phyloP scores from a whole-genome alignment of 2,888 invertebrate genomes.

The Drosophila hamatofila region DNA sequence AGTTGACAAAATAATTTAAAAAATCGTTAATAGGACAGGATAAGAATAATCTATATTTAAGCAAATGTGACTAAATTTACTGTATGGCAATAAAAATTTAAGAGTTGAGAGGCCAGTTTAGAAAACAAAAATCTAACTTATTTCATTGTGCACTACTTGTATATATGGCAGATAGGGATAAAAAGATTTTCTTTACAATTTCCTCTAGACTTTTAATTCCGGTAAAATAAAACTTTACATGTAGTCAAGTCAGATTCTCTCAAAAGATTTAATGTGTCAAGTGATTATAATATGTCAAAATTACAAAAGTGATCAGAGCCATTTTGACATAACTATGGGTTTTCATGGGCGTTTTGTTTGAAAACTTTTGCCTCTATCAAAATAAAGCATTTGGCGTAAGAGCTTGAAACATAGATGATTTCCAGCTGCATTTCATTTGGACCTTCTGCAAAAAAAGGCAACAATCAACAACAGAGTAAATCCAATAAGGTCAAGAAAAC shows the following conservation, averaged over 20 bases:
- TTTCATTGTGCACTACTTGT: too few species aligned
- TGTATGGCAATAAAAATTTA: not conserved
- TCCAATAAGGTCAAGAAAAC: too few species aligned
- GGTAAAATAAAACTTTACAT: not conserved
- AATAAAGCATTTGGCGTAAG: conserved; percentile 44
- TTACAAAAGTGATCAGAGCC: conserved; percentile 25
- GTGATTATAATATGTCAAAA: too few species aligned
- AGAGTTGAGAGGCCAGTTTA: not conserved
- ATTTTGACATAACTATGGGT: conserved; percentile 43
- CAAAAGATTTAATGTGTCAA: not conserved
- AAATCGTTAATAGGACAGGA: not conserved
- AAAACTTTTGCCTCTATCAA: conserved; percentile 47
- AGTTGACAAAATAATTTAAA: not conserved
- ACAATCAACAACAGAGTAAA: conserved; percentile 5
- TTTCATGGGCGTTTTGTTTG: conserved; percentile 41
- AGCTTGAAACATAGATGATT: conserved; percentile 1
- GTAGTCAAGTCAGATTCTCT: not conserved
- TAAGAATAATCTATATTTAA: not conserved
- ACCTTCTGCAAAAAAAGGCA: conserved; percentile 11
- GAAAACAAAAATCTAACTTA: not conserved
- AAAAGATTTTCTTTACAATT: too few species aligned
- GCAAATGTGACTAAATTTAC: conserved; percentile 10
- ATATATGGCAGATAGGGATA: too few species aligned
- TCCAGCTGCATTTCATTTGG: too few species aligned
- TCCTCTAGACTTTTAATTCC: too few species aligned